A percentile compares a stretch with the other conserved stretches of the same genome.
Evolutionary conservation across 2,113 vertebrate species (phyloP).

Genomic region (Neogale vison): DNA sequence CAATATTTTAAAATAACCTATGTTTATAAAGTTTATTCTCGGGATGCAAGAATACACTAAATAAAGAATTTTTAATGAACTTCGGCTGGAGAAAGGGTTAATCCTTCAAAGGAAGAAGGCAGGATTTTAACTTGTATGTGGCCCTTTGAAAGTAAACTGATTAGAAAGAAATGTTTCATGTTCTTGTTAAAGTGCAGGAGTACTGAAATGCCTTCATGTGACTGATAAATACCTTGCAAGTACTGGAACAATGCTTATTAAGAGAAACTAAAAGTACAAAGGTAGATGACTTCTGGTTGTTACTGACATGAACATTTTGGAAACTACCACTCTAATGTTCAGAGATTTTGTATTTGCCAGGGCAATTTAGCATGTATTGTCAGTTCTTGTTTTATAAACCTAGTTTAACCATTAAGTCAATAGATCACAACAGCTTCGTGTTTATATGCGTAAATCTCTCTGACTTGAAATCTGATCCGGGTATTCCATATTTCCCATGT

Average conservation of each 20-base stretch:
- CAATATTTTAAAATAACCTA: constrained; percentile 63
- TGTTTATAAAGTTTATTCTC: constrained; percentile 70
- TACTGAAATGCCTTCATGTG: not conserved
- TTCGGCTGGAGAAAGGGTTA: constrained; percentile 42
- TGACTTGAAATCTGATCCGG: not conserved
- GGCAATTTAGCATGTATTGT: not conserved
- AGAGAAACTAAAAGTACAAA: constrained; percentile 32
- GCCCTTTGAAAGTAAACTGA: constrained; percentile 55
- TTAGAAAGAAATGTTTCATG: not conserved
- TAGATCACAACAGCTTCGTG: not conserved
- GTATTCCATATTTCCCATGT: not conserved
- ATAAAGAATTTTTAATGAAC: constrained; percentile 75
- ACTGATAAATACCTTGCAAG: not conserved
- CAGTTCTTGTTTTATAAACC: constrained; percentile 46
- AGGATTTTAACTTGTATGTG: constrained; percentile 37
- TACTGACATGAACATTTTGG: not conserved
- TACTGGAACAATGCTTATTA: constrained; percentile 21
- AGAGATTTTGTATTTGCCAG: constrained; percentile 6
- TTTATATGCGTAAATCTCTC: constrained; percentile 8
- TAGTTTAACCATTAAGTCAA: not conserved
- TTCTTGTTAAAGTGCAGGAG: not conserved
- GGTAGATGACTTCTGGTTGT: not conserved
- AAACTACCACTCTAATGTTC: not conserved
- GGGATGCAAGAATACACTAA: constrained; percentile 61
- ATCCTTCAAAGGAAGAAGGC: constrained; percentile 41